Percentiles rank a stretch among this genome's conserved stretches.
These are phyloP conservation scores for Drosophila funebris DNA, from an alignment of 1,140 invertebrate genomes.

Conservation along the genomic window DNA sequence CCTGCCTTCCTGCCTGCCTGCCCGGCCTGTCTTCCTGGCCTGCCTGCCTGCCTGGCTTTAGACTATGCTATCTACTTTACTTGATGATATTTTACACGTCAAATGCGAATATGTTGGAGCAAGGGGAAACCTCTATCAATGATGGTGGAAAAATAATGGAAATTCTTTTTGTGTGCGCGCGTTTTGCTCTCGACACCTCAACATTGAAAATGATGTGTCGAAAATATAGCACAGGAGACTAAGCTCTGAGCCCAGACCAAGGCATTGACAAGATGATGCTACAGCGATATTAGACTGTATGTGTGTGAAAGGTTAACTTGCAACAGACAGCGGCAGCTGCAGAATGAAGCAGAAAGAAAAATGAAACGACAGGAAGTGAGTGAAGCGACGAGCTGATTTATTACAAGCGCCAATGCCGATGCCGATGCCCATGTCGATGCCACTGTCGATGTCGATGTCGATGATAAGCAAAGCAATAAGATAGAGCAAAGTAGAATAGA, in stretches of 20 bases:
- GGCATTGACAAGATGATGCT: constrained; percentile 71
- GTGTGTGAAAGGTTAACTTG: constrained; percentile 49
- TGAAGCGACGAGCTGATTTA: constrained; percentile 64
- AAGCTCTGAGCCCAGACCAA: constrained; percentile 48
- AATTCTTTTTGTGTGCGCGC: constrained; percentile 50
- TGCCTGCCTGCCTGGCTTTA: too few relatives aligned
- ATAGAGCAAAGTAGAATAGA: neutral
- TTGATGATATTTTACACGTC: constrained; percentile 70
- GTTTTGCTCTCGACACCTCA: constrained; percentile 43
- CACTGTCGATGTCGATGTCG: constrained; percentile 38
- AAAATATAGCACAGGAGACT: constrained; percentile 50
- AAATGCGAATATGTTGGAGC: neutral
- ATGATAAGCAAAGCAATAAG: constrained; percentile 42
- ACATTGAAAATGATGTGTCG: constrained; percentile 76
- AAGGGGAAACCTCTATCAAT: constrained; percentile 47
- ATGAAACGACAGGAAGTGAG: constrained; percentile 35
- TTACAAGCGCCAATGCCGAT: constrained; percentile 54
- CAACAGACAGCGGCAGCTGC: constrained; percentile 22
- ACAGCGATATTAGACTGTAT: constrained; percentile 14
- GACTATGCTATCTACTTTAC: constrained; percentile 50
- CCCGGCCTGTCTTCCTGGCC: neutral
- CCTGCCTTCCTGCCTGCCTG: too few relatives aligned
- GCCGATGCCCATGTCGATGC: constrained; percentile 39
- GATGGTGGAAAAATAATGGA: constrained; percentile 61
- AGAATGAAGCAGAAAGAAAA: constrained; percentile 8